A percentile compares a stretch with the other conserved stretches of the same genome.
Evolutionary conservation across 1,140 invertebrate species (phyloP).

Genomic region (Scaptomyza graminum): DNA sequence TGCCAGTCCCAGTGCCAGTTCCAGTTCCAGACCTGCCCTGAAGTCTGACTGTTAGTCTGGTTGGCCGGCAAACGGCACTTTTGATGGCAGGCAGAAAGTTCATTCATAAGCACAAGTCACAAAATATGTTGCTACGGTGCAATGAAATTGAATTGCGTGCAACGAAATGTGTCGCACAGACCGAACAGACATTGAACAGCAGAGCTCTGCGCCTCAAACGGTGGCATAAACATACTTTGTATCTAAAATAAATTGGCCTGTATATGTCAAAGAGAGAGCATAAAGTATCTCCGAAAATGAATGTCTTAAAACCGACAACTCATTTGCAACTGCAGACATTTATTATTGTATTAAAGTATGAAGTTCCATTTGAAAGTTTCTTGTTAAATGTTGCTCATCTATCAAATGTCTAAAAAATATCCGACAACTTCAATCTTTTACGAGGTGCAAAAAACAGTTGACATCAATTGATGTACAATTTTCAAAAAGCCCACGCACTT

Average conservation of each 20-base stretch:
- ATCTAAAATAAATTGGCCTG: conserved; percentile 42
- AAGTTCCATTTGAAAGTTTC: neutral
- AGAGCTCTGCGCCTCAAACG: conserved; percentile 20
- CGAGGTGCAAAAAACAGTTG: conserved; percentile 57
- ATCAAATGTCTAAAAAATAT: neutral
- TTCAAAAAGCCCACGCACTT: conserved; percentile 22
- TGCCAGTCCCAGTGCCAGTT: conserved; percentile 1
- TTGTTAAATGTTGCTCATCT: neutral
- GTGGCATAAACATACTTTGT: conserved; percentile 51
- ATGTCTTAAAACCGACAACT: neutral
- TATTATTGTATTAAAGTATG: conserved; percentile 1
- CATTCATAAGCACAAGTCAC: conserved; percentile 63
- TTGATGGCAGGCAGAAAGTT: conserved; percentile 51
- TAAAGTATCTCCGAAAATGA: neutral
- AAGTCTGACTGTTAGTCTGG: conserved; percentile 31
- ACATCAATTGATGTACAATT: conserved; percentile 35
- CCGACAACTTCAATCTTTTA: conserved; percentile 36
- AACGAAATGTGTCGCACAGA: conserved; percentile 38
- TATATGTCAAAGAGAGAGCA: conserved; percentile 13
- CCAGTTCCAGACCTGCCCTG: conserved; percentile 20
- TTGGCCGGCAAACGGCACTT: conserved; percentile 58
- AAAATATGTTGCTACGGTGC: conserved; percentile 53
- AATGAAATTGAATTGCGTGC: conserved; percentile 71
- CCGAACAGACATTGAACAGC: conserved; percentile 5
- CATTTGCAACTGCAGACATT: conserved; percentile 14